A percentile compares a stretch with the other conserved stretches of the same genome.
Conservation (phyloP, 2,113 vertebrate genomes). For the Willisornis vidua region DNA sequence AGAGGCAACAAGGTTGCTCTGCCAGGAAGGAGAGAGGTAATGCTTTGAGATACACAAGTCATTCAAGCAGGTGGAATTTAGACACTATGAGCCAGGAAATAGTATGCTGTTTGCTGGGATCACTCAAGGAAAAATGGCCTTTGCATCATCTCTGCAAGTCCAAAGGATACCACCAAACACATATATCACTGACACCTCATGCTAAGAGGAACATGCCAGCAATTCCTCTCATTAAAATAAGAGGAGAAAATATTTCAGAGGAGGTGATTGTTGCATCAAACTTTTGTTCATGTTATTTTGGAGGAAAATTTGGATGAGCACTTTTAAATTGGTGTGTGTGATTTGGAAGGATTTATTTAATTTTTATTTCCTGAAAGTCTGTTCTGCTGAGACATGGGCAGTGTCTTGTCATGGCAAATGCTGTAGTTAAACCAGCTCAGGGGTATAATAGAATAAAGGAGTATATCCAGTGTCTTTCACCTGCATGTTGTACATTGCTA, state of each 20-base stretch:
- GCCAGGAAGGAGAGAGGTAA: background rate
- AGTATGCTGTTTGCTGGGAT: background rate
- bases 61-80: background rate
- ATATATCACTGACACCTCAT: background rate
- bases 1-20: background rate
- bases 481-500: accelerated
- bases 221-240: background rate
- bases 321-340: background rate
- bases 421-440: background rate
- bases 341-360: background rate
- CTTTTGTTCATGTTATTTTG: background rate
- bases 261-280: background rate
- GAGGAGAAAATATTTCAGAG: background rate
- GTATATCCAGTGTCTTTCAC: background rate
- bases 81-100: background rate
- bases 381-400: background rate
- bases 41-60: background rate
- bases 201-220: background rate
- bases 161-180: background rate
- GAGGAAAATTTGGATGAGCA: background rate
- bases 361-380: accelerated
- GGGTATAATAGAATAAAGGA: background rate
- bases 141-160: background rate
- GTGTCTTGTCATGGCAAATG: background rate
- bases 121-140: background rate